These are phyloP conservation scores for Argya squamiceps DNA, from an alignment of 2,797 vertebrate species.

Conservation along the genomic window DNA sequence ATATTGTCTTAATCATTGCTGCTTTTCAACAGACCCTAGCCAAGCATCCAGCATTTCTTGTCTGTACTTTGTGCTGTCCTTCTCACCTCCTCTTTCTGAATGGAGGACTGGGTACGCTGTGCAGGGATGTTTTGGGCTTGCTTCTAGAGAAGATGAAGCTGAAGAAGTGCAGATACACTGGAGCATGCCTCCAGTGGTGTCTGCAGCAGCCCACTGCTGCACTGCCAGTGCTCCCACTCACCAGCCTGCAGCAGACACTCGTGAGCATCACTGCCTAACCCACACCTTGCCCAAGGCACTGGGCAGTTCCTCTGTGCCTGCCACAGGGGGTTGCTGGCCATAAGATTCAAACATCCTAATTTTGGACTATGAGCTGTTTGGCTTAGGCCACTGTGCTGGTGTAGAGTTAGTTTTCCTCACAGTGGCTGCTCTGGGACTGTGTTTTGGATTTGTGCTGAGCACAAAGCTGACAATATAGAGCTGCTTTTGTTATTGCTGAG, in stretches of 20 bases:
- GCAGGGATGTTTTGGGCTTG: not conserved
- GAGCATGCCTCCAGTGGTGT: accelerated
- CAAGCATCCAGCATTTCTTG: not conserved
- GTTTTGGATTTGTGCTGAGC: not conserved
- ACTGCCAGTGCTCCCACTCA: not conserved
- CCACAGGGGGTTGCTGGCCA: not conserved
- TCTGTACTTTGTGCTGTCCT: not conserved
- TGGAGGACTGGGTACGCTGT: accelerated
- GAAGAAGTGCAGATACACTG: not conserved
- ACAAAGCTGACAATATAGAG: not conserved
- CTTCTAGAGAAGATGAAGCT: not conserved
- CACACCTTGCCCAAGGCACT: not conserved
- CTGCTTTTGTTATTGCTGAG: not conserved
- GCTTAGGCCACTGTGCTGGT: not conserved
- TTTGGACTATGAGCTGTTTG: not conserved
- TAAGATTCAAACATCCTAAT: not conserved
- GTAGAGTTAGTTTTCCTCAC: not conserved
- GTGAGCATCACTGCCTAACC: not conserved
- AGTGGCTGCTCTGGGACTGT: not conserved
- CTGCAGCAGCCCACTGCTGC: not conserved
- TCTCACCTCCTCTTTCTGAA: not conserved
- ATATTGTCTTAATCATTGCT: not conserved
- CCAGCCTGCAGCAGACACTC: not conserved
- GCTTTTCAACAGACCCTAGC: not conserved
- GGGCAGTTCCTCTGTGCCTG: not conserved